Percentiles rank a stretch among this genome's conserved stretches.
phyloP scores from a whole-genome alignment of 2,888 invertebrate species.

The Tetragonula carbonaria region DNA sequence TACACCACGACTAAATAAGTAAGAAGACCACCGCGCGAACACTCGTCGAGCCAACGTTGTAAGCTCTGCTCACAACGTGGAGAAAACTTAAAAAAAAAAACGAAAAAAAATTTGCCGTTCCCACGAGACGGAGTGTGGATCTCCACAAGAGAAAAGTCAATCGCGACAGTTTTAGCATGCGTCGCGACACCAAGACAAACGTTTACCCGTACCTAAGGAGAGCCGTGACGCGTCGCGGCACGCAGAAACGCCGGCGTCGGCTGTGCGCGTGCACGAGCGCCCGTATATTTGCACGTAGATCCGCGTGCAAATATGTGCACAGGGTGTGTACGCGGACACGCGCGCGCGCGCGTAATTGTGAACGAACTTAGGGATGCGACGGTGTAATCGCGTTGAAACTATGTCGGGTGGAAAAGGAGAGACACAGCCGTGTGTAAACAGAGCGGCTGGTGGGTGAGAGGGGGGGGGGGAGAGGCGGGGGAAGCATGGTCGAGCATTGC shows the following conservation, averaged over 20 bases:
- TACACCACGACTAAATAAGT: background rate
- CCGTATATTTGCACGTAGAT: slow-evolving; percentile 26
- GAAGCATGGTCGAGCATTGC: slow-evolving; percentile 6
- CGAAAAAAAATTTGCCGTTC: background rate
- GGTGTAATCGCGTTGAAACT: slow-evolving; percentile 48
- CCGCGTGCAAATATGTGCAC: slow-evolving; percentile 38
- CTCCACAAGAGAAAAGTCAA: slow-evolving; percentile 1
- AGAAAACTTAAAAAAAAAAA: background rate
- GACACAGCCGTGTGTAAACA: slow-evolving; percentile 32
- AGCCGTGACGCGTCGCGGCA: slow-evolving; percentile 2
- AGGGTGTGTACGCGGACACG: slow-evolving; percentile 19
- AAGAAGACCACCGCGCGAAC: background rate
- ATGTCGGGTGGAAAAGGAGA: slow-evolving; percentile 7
- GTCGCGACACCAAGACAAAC: slow-evolving; percentile 20
- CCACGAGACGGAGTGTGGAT: background rate
- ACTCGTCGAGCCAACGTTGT: background rate
- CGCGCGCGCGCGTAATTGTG: slow-evolving; percentile 7
- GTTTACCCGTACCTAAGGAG: slow-evolving; percentile 12
- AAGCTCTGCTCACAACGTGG: background rate
- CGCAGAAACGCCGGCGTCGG: slow-evolving; percentile 30
- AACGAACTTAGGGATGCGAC: slow-evolving; percentile 10
- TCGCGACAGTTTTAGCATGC: slow-evolving; percentile 3
- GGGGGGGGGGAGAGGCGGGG: background rate
- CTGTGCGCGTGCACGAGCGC: background rate
- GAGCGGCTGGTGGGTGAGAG: background rate